These are phyloP conservation scores for Pao palembangensis DNA, from an alignment of 2,113 vertebrate species.

Conservation along the genomic window DNA sequence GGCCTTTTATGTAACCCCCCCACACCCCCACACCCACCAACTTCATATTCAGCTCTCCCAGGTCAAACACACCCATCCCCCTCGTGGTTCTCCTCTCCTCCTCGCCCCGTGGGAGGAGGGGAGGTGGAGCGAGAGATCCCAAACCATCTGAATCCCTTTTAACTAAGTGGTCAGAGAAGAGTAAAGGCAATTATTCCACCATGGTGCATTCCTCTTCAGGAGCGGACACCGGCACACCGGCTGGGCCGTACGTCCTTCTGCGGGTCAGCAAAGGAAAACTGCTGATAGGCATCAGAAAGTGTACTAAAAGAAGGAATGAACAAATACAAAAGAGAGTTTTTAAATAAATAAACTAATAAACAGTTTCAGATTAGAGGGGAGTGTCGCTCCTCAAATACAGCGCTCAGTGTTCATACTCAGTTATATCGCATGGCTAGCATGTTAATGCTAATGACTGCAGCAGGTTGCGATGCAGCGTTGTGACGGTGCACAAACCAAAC, in stretches of 20 bases:
- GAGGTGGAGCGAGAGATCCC: slow-evolving; percentile 62
- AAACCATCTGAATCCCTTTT: slow-evolving; percentile 78
- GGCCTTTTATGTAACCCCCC: slow-evolving; percentile 62
- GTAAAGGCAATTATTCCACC: slow-evolving; percentile 74
- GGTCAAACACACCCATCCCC: slow-evolving; percentile 73
- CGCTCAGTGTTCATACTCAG: too few species aligned
- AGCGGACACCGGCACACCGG: slow-evolving; percentile 57
- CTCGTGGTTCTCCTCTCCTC: slow-evolving; percentile 29
- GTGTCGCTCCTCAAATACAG: too few species aligned
- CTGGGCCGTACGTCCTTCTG: too few species aligned
- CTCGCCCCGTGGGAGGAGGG: slow-evolving; percentile 64
- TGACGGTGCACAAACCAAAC: neutral
- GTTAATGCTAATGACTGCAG: too few species aligned
- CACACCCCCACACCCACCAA: slow-evolving; percentile 58
- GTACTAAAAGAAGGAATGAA: slow-evolving; percentile 7
- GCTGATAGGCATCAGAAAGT: slow-evolving; percentile 18
- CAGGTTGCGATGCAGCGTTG: too few species aligned
- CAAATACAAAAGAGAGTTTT: too few species aligned
- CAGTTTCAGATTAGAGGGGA: too few species aligned
- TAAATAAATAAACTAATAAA: too few species aligned
- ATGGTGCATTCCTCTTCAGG: slow-evolving; percentile 72
- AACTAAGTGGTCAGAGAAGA: slow-evolving; percentile 69
- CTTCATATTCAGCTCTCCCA: slow-evolving; percentile 59
- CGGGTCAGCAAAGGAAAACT: slow-evolving; percentile 57
- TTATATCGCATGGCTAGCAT: too few species aligned